Evolutionary conservation across 1,140 invertebrate species (phyloP), one percentile per base, ranked within the genome.

Genomic region (Heterodera schachtii): DNA sequence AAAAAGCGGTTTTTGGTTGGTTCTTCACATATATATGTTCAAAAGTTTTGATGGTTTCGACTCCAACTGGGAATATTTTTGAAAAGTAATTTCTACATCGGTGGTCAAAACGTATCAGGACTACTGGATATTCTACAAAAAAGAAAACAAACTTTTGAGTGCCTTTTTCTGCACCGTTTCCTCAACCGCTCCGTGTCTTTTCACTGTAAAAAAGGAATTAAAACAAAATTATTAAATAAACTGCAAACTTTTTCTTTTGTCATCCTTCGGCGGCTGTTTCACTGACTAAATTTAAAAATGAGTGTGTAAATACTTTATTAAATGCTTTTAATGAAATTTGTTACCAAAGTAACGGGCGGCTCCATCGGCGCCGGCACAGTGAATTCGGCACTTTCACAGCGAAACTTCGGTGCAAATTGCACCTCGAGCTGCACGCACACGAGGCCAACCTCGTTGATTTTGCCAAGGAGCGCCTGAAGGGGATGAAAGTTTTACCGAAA

Each of bases 391-490:
- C 4, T 13, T 41, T 41, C 69, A n/a, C 13, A 47, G 49, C 52
- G 64, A 3, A 19, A 19, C 41, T 78, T 80, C 44, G 60, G 70
- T 46, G 75, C 46, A 60, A 80, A 8, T 9, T 75, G 31, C 46
- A 78, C 9, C 5, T 41, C 43, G 13, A 70, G 67, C 11, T 43
- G 60, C 3, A 43, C 9, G 31, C 21, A 49, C 21, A 78, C 16
- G 6, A 19, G 49, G 1, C 67, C 78, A n/a, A 73, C n/a, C 19
- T 44, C 57, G 43, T 31, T 73, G 41, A 73, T 73, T 80, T 80
- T 80, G 67, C 13, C 57, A 31, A 71, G 43, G 6, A 73, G 67
- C 41, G 16, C 41, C 78, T 71, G 4, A 77, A 79, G 31, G 31
- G 31, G 31, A 31, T 31, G 31, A 31, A 31, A 1, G 0, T 31